Evolutionary conservation across 2,888 invertebrate genomes (phyloP).

Genomic region (Abscondita cerata): DNA sequence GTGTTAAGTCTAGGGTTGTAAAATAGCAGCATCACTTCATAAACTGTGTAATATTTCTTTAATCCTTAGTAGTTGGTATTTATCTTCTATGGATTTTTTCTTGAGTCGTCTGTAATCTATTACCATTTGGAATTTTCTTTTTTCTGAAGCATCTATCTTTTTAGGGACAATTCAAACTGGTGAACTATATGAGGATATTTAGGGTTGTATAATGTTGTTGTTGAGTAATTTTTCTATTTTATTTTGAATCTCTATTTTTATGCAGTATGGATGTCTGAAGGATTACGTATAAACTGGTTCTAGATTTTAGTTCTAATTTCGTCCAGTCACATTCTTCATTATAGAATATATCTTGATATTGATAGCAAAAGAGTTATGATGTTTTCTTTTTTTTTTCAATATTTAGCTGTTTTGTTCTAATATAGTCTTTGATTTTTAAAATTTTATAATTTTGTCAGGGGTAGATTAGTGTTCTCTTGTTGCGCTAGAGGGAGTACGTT

Average conservation of each 20-base stretch:
- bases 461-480: too few species aligned
- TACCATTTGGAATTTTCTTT: constrained; percentile 40
- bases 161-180: too few species aligned
- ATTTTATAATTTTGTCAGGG: too few species aligned
- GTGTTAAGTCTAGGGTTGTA: not conserved
- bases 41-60: constrained; percentile 37
- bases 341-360: too few species aligned
- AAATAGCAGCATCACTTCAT: not conserved
- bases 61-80: constrained; percentile 36
- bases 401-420: not conserved
- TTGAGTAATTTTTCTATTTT: too few species aligned
- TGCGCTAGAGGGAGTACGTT: too few species aligned
- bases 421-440: too few species aligned
- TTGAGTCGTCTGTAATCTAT: constrained; percentile 37
- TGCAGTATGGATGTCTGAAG: not conserved
- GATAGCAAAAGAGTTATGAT: too few species aligned
- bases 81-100: not conserved
- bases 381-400: not conserved
- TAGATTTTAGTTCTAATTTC: not conserved
- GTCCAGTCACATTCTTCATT: not conserved
- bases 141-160: too few species aligned
- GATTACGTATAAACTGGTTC: not conserved
- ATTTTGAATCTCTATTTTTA: not conserved
- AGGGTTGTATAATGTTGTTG: too few species aligned
- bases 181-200: too few species aligned